A percentile compares a stretch with the other conserved stretches of the same genome.
Evolutionary conservation across 2,888 invertebrate genomes (phyloP).

Genomic region (Digitonthophagus gazella): DNA sequence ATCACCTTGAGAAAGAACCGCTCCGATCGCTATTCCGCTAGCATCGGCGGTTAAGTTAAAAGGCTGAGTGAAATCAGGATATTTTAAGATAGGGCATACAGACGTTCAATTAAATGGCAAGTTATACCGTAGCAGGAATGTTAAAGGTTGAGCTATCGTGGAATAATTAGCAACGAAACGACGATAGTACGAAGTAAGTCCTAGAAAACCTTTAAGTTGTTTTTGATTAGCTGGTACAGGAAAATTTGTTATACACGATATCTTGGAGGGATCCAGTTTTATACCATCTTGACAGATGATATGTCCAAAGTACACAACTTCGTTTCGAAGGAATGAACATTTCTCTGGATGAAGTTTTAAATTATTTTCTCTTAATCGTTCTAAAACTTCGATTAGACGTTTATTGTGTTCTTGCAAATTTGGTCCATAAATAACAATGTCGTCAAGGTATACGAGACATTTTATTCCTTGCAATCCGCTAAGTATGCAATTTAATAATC

Average conservation of each 20-base stretch:
- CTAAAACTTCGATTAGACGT: slow-evolving; percentile 22
- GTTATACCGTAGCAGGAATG: slow-evolving; percentile 9
- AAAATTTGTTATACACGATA: slow-evolving; percentile 15
- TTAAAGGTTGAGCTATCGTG: slow-evolving; percentile 21
- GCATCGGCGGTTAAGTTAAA: slow-evolving; percentile 29
- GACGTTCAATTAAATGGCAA: not conserved
- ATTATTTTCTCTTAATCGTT: slow-evolving; percentile 21
- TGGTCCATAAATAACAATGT: too few species aligned
- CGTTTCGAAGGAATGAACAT: slow-evolving; percentile 25
- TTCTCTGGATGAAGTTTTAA: slow-evolving; percentile 25
- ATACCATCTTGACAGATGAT: slow-evolving; percentile 24
- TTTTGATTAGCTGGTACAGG: too few species aligned
- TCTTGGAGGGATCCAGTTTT: slow-evolving; percentile 25
- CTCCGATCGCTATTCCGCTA: slow-evolving; percentile 21
- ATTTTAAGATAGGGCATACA: slow-evolving; percentile 22
- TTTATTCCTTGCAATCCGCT: too few species aligned
- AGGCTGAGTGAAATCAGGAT: slow-evolving; percentile 29
- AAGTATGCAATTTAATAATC: too few species aligned
- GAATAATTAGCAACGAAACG: too few species aligned
- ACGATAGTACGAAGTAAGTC: slow-evolving; percentile 20
- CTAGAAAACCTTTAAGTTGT: slow-evolving; percentile 25
- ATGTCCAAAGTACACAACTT: slow-evolving; percentile 22
- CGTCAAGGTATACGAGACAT: too few species aligned
- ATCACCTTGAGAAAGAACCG: slow-evolving; percentile 28
- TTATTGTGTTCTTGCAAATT: slow-evolving; percentile 23